Conservation (phyloP, 2,797 vertebrate genomes). For the Lithobates sylvaticus region DNA sequence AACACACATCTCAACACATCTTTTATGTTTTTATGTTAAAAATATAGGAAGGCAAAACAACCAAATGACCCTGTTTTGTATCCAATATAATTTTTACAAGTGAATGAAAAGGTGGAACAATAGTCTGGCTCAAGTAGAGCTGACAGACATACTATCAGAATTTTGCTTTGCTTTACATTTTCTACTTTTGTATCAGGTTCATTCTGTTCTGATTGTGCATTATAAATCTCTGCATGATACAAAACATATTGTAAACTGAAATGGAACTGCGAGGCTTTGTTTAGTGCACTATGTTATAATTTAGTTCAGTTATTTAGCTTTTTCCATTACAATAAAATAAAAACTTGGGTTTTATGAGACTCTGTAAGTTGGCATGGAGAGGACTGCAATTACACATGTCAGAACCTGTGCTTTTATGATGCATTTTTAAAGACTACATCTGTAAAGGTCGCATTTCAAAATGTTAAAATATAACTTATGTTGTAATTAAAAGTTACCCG, state of each 20-base stretch:
- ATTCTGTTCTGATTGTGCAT: background rate
- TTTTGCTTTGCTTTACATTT: background rate
- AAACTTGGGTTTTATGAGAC: constrained; percentile 43
- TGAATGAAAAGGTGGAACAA: background rate
- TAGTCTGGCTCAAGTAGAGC: background rate
- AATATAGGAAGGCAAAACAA: no score
- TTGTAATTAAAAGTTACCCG: background rate
- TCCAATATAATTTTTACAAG: background rate
- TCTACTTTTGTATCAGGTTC: background rate
- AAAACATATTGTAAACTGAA: constrained; percentile 31
- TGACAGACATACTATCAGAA: background rate
- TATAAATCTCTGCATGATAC: constrained; percentile 13
- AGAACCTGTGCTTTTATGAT: constrained; percentile 51
- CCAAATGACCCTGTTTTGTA: background rate
- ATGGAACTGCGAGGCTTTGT: background rate
- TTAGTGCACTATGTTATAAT: constrained; percentile 1
- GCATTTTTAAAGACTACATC: constrained; percentile 17
- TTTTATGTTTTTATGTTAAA: background rate
- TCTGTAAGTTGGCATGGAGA: constrained; percentile 16
- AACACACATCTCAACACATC: no score
- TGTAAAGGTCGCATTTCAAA: constrained; percentile 31
- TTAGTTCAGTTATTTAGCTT: constrained; percentile 18
- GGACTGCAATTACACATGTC: constrained; percentile 45
- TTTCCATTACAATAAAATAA: constrained; percentile 51
- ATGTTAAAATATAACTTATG: constrained; percentile 16